Conservation (phyloP, 2,113 vertebrate genomes). For the Peromyscus maniculatus region DNA sequence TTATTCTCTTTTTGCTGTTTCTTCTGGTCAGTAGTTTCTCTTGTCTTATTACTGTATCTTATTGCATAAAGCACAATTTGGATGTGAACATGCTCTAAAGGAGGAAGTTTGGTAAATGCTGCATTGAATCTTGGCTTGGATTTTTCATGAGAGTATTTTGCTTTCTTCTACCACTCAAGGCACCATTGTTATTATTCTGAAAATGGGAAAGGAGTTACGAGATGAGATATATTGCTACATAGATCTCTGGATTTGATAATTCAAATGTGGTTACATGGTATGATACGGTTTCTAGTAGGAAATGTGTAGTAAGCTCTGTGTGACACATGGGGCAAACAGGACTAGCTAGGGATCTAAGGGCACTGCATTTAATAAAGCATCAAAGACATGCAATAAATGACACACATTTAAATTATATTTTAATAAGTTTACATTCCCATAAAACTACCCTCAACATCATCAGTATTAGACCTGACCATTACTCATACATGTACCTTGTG, state of each 20-base stretch:
- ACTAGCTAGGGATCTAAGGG: background rate
- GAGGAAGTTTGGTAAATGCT: background rate
- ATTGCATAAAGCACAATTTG: background rate
- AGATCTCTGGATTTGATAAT: background rate
- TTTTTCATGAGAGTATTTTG: background rate
- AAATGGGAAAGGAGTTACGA: background rate
- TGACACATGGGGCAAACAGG: background rate
- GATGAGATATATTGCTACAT: background rate
- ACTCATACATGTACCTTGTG: too few species aligned
- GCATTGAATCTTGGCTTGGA: background rate
- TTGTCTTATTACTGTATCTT: background rate
- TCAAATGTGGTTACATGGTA: background rate
- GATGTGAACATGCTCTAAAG: background rate
- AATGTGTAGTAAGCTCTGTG: background rate
- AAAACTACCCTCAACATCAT: too few species aligned
- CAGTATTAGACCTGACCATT: too few species aligned
- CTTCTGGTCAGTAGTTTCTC: background rate
- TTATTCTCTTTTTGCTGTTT: background rate
- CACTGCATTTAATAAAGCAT: background rate
- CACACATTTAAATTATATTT: too few species aligned
- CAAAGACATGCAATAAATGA: too few species aligned
- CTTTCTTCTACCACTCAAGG: background rate
- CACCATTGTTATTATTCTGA: background rate
- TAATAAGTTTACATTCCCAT: too few species aligned
- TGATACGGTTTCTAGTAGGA: background rate